Base-by-base conservation (phyloP, 2,888 invertebrate species). In the Tuberolachnus salignus region DNA sequence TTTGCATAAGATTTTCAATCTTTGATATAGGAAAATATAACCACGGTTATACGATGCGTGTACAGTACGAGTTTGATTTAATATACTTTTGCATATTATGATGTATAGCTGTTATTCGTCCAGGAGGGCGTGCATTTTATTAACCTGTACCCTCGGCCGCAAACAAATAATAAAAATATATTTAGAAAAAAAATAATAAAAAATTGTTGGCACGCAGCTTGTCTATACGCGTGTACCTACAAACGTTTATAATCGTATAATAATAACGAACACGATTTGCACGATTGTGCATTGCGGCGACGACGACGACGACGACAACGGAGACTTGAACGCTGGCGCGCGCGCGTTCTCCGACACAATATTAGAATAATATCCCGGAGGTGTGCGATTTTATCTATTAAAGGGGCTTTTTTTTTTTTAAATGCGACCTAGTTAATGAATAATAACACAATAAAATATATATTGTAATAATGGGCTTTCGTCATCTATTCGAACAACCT, bases 401-500 rank as follows among this genome's bases (percentile, higher is more conserved):
- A 51, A 23, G n/a, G 51, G 51, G 34, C 19, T 34, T 19, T 55
- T 53, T 63, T 13, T 34, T 13, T 55, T 42, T 64, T n/a, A 64
- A 53, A 53, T 64, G 53, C 64, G 63, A 74, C 73, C 73, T n/a
- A 74, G 53, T 74, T 74, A 74, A 64, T n/a, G 23, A 74, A 63
- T 53, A 63, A 19, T 26, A 46, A n/a, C n/a, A n/a, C n/a, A 34
- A 34, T 14, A 8, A 3, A 49, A 44, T 44, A 42, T 53, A 49
- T 26, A 26, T 21, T 55, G n/a, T n/a, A n/a, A 16, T n/a, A 64
- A 64, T 53, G 16, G n/a, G 64, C 42, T 74, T 64, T 74, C 63
- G 21, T 74, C 34, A 34, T 34, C 6, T 6, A 34, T 11, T 19
- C n/a, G 46, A 49, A 59, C 59, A 51, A 64, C 61, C 34, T 72